Conservation (phyloP, 2,888 invertebrate genomes). For the Lordiphosa andalusiaca region DNA sequence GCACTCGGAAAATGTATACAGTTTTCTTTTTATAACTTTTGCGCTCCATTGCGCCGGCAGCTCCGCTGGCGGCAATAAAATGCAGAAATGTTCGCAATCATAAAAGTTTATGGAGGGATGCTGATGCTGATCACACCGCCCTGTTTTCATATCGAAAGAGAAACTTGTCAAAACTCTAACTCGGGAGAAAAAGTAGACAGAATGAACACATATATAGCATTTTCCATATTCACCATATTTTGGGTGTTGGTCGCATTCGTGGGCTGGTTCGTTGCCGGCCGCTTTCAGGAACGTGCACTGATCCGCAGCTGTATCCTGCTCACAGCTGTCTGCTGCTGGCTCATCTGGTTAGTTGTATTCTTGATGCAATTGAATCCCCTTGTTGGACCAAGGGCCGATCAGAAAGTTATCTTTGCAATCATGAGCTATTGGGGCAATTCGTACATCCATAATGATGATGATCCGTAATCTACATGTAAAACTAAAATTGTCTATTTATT, state of each 20-base stretch:
- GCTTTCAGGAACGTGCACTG: slow-evolving; percentile 28
- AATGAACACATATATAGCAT: slow-evolving; percentile 34
- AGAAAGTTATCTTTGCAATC: slow-evolving; percentile 38
- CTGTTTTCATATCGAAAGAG: slow-evolving; percentile 8
- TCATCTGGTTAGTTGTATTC: slow-evolving; percentile 53
- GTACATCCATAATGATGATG: slow-evolving; percentile 13
- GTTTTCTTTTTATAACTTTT: slow-evolving; percentile 69
- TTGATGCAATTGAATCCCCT: slow-evolving; percentile 62
- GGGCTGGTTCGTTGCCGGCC: slow-evolving; percentile 30
- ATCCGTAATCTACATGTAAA: slow-evolving; percentile 4
- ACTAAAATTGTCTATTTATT: neutral
- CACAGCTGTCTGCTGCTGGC: slow-evolving; percentile 58
- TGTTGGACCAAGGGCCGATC: slow-evolving; percentile 39
- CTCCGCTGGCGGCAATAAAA: slow-evolving; percentile 59
- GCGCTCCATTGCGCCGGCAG: slow-evolving; percentile 53
- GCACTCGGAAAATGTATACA: slow-evolving; percentile 71
- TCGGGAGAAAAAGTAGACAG: slow-evolving; percentile 9
- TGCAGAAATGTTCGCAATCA: slow-evolving; percentile 51
- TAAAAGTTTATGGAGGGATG: slow-evolving; percentile 60
- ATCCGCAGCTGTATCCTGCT: slow-evolving; percentile 48
- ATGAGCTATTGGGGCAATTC: slow-evolving; percentile 51
- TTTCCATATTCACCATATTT: slow-evolving; percentile 22
- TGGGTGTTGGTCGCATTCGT: slow-evolving; percentile 37
- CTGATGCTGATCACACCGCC: too few species aligned
- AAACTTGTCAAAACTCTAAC: slow-evolving; percentile 47